Percentiles rank a stretch among this genome's conserved stretches.
Evolutionary conservation across 2,113 vertebrate species (phyloP).

Genomic region (Hymenochirus boettgeri): DNA sequence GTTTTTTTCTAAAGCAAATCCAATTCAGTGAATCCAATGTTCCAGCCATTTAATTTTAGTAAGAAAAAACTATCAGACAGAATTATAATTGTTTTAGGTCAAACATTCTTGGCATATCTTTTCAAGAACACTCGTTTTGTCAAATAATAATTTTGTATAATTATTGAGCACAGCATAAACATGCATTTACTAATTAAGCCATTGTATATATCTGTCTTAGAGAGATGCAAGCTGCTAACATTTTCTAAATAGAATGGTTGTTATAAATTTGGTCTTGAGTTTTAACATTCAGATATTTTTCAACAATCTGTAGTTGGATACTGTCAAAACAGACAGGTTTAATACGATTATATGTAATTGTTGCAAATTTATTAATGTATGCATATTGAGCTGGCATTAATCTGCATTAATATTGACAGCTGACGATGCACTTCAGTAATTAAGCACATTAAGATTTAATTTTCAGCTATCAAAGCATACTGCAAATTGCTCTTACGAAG

Average conservation of each 20-base stretch:
- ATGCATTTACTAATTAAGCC: constrained; percentile 22
- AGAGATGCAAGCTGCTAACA: not conserved
- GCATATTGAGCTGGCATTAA: constrained; percentile 24
- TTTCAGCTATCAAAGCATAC: constrained; percentile 16
- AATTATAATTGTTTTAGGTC: constrained; percentile 32
- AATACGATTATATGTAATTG: constrained; percentile 4
- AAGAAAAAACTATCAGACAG: constrained; percentile 26
- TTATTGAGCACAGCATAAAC: constrained; percentile 23
- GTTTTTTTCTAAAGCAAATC: constrained; percentile 25
- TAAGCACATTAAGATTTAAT: constrained; percentile 26
- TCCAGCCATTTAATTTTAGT: constrained; percentile 28
- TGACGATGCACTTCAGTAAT: constrained; percentile 21
- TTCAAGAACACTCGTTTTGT: constrained; percentile 15
- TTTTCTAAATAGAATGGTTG: too few relatives aligned
- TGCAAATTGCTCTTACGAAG: not conserved
- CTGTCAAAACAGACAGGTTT: constrained; percentile 15
- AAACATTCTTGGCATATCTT: constrained; percentile 21
- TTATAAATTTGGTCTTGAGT: not conserved
- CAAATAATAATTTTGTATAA: constrained; percentile 35
- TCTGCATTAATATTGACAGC: constrained; percentile 30
- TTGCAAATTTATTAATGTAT: constrained; percentile 29
- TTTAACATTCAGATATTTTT: not conserved
- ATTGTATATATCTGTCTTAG: constrained; percentile 14
- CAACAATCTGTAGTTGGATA: constrained; percentile 8
- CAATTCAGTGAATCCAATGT: constrained; percentile 24